A percentile compares a stretch with the other conserved stretches of the same genome.
phyloP scores from a whole-genome alignment of 2,888 invertebrate species.

The Plusia festucae region DNA sequence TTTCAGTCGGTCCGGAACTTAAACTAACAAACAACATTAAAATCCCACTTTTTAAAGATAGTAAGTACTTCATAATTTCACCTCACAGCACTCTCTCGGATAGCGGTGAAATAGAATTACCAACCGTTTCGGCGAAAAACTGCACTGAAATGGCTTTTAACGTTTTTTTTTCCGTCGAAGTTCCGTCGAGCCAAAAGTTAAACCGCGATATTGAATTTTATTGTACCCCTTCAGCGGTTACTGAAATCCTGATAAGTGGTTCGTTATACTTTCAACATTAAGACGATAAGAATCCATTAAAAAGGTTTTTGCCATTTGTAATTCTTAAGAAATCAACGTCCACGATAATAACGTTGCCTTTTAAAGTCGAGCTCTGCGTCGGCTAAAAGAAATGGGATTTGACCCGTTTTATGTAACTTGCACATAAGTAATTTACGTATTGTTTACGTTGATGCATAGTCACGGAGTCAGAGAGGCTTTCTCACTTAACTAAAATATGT shows the following conservation, averaged over 20 bases:
- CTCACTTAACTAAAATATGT: conserved; percentile 65
- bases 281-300: conserved; percentile 39
- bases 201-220: conserved; percentile 65
- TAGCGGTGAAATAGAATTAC: conserved; percentile 75
- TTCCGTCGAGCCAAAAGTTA: conserved; percentile 63
- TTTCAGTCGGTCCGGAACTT: conserved; percentile 17
- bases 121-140: conserved; percentile 72
- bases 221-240: conserved; percentile 50
- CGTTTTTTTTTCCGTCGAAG: conserved; percentile 68
- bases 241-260: conserved; percentile 47
- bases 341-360: conserved; percentile 16
- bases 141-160: conserved; percentile 73
- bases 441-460: conserved; percentile 16
- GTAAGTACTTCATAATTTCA: conserved; percentile 62
- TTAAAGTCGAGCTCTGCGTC: not conserved
- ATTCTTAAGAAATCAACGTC: conserved; percentile 21
- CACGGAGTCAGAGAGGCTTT: conserved; percentile 41
- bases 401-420: conserved; percentile 2
- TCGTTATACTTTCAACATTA: conserved; percentile 40
- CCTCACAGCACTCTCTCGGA: conserved; percentile 66
- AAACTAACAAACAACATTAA: conserved; percentile 47
- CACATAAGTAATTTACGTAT: conserved; percentile 10
- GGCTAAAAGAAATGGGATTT: not conserved
- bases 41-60: conserved; percentile 49
- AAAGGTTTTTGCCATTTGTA: conserved; percentile 30